Evolutionary conservation across 2,888 invertebrate genomes (phyloP).

Genomic region (Troglohyphantes excavatus): DNA sequence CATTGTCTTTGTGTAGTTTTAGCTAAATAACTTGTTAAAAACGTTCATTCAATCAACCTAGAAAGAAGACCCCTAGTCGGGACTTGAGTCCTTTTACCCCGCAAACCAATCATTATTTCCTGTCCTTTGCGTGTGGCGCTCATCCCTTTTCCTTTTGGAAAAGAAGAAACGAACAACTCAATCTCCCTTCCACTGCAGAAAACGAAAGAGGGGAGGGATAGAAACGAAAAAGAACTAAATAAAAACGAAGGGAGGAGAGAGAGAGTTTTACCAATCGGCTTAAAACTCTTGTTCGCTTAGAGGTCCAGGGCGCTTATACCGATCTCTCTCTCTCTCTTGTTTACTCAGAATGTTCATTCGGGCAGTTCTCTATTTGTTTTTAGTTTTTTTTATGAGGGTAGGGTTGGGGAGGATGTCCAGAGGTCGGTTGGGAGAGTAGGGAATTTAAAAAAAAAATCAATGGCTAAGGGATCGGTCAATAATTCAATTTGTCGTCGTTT

Average conservation of each 20-base stretch:
- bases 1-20: too few species aligned
- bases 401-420: background rate
- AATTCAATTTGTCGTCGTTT: conserved; percentile 43
- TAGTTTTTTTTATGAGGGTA: background rate
- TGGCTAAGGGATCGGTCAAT: conserved; percentile 34
- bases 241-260: background rate
- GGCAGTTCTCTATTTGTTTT: background rate
- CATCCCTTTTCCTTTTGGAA: too few species aligned
- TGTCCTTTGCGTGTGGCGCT: too few species aligned
- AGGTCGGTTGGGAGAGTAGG: background rate
- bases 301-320: conserved; percentile 2
- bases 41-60: too few species aligned
- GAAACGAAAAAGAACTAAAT: background rate
- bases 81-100: too few species aligned
- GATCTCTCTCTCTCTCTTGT: background rate
- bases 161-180: too few species aligned
- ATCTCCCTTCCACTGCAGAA: too few species aligned
- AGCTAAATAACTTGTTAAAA: too few species aligned
- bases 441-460: conserved; percentile 15
- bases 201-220: too few species aligned
- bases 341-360: conserved; percentile 10
- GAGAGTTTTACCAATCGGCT: conserved; percentile 30
- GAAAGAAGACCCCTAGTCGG: too few species aligned
- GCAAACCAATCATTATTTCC: too few species aligned
- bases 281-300: background rate